phyloP scores from a whole-genome alignment of 2,113 vertebrate species.

The Aldabrachelys gigantea region DNA sequence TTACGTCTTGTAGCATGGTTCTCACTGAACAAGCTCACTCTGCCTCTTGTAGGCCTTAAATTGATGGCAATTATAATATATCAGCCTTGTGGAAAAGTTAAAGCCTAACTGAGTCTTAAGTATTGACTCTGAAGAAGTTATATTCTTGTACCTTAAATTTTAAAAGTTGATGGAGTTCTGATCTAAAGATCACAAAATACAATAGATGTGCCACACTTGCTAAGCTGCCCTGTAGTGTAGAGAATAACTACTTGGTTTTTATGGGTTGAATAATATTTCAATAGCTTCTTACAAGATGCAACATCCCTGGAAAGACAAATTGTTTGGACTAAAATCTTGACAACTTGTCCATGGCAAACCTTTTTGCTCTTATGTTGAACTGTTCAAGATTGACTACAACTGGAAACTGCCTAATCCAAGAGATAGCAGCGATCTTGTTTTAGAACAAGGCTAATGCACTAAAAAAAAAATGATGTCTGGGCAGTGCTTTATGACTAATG shows the following conservation, averaged over 20 bases:
- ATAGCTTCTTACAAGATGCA: background rate
- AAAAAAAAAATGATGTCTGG: too few relatives aligned
- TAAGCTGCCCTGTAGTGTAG: background rate
- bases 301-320: too few relatives aligned
- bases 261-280: background rate
- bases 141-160: background rate
- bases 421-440: background rate
- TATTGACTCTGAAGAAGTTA: background rate
- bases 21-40: background rate
- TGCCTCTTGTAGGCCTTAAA: background rate
- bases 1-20: background rate
- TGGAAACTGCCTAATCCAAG: background rate
- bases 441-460: background rate
- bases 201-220: background rate
- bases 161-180: background rate
- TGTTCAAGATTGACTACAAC: background rate
- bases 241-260: background rate
- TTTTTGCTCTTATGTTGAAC: background rate
- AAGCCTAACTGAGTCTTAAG: background rate
- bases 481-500: too few relatives aligned
- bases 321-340: too few relatives aligned
- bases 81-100: background rate
- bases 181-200: background rate
- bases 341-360: background rate
- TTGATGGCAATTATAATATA: background rate